Evolutionary conservation across 2,888 invertebrate species (phyloP).

Genomic region (Lepetodrilus schrolli): DNA sequence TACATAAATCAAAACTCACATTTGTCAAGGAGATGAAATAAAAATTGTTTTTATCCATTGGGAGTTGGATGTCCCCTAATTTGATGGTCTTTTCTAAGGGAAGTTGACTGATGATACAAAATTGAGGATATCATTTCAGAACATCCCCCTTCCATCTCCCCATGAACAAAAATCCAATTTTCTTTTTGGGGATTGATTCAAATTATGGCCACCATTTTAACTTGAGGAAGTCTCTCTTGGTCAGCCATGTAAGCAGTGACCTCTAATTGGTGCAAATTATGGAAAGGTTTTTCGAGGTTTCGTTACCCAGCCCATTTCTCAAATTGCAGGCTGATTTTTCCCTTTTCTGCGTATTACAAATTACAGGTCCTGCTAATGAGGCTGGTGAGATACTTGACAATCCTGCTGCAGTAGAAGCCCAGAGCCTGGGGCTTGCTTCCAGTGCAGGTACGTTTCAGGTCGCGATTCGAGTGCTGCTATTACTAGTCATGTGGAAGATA

Average conservation of each 20-base stretch:
- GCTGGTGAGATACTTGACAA: neutral
- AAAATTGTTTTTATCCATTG: too few relatives aligned
- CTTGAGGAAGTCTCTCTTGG: neutral
- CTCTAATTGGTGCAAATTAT: neutral
- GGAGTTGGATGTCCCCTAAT: too few relatives aligned
- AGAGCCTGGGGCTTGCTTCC: neutral
- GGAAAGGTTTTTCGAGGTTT: neutral
- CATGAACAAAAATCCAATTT: neutral
- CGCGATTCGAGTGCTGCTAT: constrained; percentile 4
- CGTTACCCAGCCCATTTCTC: neutral
- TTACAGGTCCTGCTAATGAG: constrained; percentile 6
- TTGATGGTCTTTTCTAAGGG: neutral
- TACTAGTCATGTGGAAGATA: constrained; percentile 24
- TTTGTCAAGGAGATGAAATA: too few relatives aligned
- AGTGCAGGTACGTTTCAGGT: constrained; percentile 17
- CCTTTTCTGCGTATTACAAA: constrained; percentile 15
- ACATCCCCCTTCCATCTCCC: too few relatives aligned
- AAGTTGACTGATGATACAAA: neutral
- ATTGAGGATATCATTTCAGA: neutral
- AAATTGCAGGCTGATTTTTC: neutral
- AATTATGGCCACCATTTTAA: constrained; percentile 12
- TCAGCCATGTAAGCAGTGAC: neutral
- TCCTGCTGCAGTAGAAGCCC: neutral
- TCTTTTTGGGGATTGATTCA: neutral
- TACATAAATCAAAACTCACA: neutral